Evolutionary conservation across 1,140 invertebrate genomes (phyloP).

Genomic region (Tetramorium parvispinum): DNA sequence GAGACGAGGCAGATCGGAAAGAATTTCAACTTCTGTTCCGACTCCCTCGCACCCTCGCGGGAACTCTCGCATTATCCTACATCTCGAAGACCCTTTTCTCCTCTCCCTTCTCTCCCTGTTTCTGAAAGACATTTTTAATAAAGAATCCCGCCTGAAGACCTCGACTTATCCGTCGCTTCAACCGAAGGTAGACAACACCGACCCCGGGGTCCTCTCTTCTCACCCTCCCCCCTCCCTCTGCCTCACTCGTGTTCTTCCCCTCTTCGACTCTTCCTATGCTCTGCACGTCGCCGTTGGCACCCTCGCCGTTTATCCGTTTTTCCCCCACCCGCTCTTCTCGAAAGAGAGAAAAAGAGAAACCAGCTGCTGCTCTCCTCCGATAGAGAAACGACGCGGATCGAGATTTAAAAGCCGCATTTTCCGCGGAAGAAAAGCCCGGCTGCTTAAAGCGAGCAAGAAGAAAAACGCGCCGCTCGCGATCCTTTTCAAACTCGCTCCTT

Average conservation of each 20-base stretch:
- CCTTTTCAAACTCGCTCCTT: slow-evolving; percentile 65
- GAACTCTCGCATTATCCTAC: slow-evolving; percentile 46
- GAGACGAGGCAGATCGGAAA: slow-evolving; percentile 45
- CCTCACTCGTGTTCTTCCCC: not conserved
- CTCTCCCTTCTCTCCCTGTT: not conserved
- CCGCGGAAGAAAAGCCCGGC: slow-evolving; percentile 59
- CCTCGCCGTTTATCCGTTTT: slow-evolving; percentile 39
- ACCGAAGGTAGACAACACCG: slow-evolving; percentile 25
- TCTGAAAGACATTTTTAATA: slow-evolving; percentile 72
- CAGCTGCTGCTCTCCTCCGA: slow-evolving; percentile 51
- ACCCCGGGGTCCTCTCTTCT: not conserved
- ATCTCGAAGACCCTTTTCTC: not conserved
- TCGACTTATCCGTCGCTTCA: slow-evolving; percentile 60
- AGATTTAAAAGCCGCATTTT: slow-evolving; percentile 74
- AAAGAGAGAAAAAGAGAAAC: not conserved
- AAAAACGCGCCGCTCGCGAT: slow-evolving; percentile 61
- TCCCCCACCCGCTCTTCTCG: slow-evolving; percentile 7
- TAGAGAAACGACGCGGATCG: slow-evolving; percentile 65
- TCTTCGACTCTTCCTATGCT: not conserved
- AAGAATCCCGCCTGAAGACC: slow-evolving; percentile 59
- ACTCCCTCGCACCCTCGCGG: slow-evolving; percentile 36
- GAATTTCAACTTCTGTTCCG: slow-evolving; percentile 57
- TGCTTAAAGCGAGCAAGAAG: slow-evolving; percentile 65
- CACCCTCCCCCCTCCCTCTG: not conserved
- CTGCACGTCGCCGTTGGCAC: slow-evolving; percentile 15